Evolutionary conservation across 2,888 invertebrate species (phyloP).

Genomic region (Amblyjoppa proteus): DNA sequence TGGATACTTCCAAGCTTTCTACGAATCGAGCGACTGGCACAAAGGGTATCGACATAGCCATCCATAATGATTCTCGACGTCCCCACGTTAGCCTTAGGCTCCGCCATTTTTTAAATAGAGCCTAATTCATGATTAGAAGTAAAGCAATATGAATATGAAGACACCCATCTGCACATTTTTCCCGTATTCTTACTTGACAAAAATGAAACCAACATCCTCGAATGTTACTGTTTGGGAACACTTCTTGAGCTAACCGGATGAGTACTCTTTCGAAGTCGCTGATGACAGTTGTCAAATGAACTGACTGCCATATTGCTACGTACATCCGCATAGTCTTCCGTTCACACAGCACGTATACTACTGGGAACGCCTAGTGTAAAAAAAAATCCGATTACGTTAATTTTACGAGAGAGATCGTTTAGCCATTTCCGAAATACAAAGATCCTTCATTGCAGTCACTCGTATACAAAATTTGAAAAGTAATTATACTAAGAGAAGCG

Average conservation of each 20-base stretch:
- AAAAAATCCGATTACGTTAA: not conserved
- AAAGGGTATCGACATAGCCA: slow-evolving; percentile 28
- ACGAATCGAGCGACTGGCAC: slow-evolving; percentile 19
- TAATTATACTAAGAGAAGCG: no score
- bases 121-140: not conserved
- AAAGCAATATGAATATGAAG: not conserved
- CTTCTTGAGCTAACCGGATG: slow-evolving; percentile 9
- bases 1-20: slow-evolving; percentile 18
- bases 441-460: no score
- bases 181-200: slow-evolving; percentile 7
- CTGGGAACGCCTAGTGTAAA: slow-evolving; percentile 36
- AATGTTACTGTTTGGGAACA: not conserved
- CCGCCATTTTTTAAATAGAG: slow-evolving; percentile 30
- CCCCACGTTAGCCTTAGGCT: slow-evolving; percentile 6
- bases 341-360: slow-evolving; percentile 13
- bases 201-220: slow-evolving; percentile 39
- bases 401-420: no score
- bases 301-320: slow-evolving; percentile 35
- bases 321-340: slow-evolving; percentile 34
- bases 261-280: slow-evolving; percentile 34
- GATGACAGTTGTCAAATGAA: slow-evolving; percentile 1
- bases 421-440: no score
- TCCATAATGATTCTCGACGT: slow-evolving; percentile 18
- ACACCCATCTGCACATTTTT: not conserved
- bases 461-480: no score